Evolutionary conservation across 2,888 invertebrate genomes (phyloP), one percentile per base, ranked within the genome.

Genomic region (Ditylenchus weischeri): DNA sequence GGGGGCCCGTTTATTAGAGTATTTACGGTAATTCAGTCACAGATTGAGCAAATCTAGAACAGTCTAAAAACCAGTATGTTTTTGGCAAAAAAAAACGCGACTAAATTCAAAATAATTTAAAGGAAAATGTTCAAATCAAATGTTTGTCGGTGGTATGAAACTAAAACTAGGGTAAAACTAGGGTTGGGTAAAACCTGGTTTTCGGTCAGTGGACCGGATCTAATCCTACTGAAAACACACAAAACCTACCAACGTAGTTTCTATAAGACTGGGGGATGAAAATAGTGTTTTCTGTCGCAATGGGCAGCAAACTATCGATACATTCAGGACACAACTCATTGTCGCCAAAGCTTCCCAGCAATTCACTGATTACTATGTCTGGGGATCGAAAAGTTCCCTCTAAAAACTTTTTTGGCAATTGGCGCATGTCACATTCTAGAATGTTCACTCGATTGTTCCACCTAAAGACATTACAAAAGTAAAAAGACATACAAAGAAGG

Each of bases 331-430:
- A 93, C 15, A 99, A 87, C 86, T 99, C 98, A 84, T 99, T 99
- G 84, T 98, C 98, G 23, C 94, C 94, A 87, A 98, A 98, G 1
- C 95, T 95, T 0, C 93, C 96, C 64, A 99, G 86, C 57, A 98
- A 86, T 85, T 98, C 98, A 0, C 95, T 95, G 36, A 98, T 90
- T 54, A 82, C 75, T 29, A 81, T 71, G 85, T 98, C 96, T 0
- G 94, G 94, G 21, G 71, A 68, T 10, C 74, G 72, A 19, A 75
- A 66, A 18, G 65, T 69, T 83, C 90, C 89, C 76, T 91, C 90
- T 0, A 83, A 82, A 0, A 84, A 83, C 19, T 69, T 58, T 47
- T 69, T 62, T 11, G 68, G 66, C 81, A 85, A 84, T 23, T 78
- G 73, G 48, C 86, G 75, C 85, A 86, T 86, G 78, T 86, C 86